Base-by-base conservation (phyloP, 2,888 invertebrate species). In the Zootermopsis nevadensis region DNA sequence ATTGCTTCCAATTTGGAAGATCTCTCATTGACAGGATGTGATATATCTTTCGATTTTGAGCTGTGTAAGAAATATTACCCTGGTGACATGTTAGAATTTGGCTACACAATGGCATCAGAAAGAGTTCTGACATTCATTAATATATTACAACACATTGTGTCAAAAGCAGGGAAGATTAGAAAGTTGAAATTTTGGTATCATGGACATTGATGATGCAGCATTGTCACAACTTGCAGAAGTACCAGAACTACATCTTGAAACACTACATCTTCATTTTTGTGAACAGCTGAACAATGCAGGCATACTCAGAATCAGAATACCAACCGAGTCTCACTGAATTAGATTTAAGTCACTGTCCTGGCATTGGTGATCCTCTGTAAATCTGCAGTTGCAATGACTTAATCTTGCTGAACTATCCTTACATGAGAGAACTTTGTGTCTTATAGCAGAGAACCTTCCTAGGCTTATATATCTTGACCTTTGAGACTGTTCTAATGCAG, bases 201-300 rank as follows among this genome's bases (percentile, higher is more conserved):
- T 95, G 1, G 89, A 94, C 0, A 93, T 95, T 85, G 94, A 94
- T 87, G 93, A 94, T 76, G 89, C 90, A 31, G 92, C 94, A 22
- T 88, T 95, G 35, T 89, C 91, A 84, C 91, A n/a, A n/a, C n/a
- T n/a, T n/a, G n/a, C n/a, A n/a, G n/a, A n/a, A n/a, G n/a, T n/a
- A n/a, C n/a, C n/a, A 66, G 89, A 91, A 83, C 88, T 94, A 30
- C 87, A 90, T 84, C 88, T 94, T 27, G 88, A 91, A 82, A 89
- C 90, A 27, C 86, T 94, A 48, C 89, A 90, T 86, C 87, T 93
- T 74, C 89, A 91, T 86, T 90, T 90, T 24, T 94, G 94, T 89
- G 92, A 93, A 87, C 94, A 94, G 87, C 89, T 94, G 2, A 92
- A 92, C 3, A 92, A 92, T 86, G 89, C 89, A 53, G 94, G 93